Evolutionary conservation across 2,113 vertebrate genomes (phyloP).

Genomic region (Mobula birostris): DNA sequence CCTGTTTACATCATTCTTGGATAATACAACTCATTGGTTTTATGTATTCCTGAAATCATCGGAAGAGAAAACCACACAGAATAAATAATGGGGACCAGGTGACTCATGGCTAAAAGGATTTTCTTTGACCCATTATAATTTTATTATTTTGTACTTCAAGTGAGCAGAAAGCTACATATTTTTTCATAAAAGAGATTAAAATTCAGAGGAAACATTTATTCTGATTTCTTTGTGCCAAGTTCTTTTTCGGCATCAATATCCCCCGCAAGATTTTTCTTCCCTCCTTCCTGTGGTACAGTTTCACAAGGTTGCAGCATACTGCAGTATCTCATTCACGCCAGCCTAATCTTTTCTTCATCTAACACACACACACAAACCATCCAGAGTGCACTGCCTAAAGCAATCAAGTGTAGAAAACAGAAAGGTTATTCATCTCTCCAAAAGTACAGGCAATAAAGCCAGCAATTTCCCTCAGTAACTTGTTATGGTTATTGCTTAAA

Average conservation of each 20-base stretch:
- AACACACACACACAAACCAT: neutral
- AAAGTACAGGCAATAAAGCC: neutral
- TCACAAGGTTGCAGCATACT: neutral
- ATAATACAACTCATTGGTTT: neutral
- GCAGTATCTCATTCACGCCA: neutral
- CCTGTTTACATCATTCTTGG: neutral
- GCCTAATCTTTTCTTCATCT: neutral
- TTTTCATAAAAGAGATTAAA: neutral
- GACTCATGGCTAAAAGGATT: neutral
- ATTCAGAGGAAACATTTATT: neutral
- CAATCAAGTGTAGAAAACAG: neutral
- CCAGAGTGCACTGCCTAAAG: neutral
- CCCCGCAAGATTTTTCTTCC: neutral
- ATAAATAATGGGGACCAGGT: neutral
- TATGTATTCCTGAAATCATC: neutral
- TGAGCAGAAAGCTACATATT: neutral
- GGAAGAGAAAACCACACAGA: neutral
- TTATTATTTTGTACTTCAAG: neutral
- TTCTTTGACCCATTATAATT: neutral
- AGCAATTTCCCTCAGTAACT: neutral
- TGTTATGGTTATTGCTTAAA: neutral
- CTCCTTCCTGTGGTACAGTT: neutral
- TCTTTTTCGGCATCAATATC: too few relatives aligned
- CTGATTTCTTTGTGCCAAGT: neutral
- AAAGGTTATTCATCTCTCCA: neutral